Evolutionary conservation across 2,888 invertebrate genomes (phyloP), one percentile per base, ranked within the genome.

Genomic region (Trissolcus brochymenae): DNA sequence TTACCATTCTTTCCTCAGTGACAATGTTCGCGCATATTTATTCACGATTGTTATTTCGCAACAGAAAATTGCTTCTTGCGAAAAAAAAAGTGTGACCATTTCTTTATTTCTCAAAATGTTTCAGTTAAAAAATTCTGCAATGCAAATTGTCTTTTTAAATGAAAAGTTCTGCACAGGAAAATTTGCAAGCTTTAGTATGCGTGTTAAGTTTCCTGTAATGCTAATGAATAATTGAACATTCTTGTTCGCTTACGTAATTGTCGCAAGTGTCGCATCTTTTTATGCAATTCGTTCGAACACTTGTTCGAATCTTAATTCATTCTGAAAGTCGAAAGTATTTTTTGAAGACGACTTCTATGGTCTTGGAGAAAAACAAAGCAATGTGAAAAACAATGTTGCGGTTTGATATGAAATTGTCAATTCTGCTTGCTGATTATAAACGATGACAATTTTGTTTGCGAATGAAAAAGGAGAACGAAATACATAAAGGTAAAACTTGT

Each of bases 401-500:
- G 60, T 59, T 25, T 25, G 54, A 50, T 40, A 35, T 29, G 50
- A 43, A 35, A 54, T 50, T 43, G 11, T 0, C 25, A 50, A 53
- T 21, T 57, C 46, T 60, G 16, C 60, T 50, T 56, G 55, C 61
- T 55, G 56, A 67, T 74, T 56, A 56, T 54, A 55, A 68, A 64
- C 60, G 62, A 59, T 64, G 68, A 68, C 75, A 68, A 68, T 75
- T 75, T 68, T 68, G 59, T 62, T 62, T 57, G 60, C 46, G 55
- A 65, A 46, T 29, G 41, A 35, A 74, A 68, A 71, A 56, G 74
- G 65, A 71, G 71, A 66, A 72, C 53, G 60, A 57, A 55, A 51
- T 61, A 25, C 9, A 11, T 35, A 68, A 62, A 57, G 62, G 75
- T 62, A 70, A 75, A 75, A 77, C 68, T 68, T 77, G 50, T 60